Conservation (phyloP, 2,888 invertebrate genomes). For the Leucania comma region DNA sequence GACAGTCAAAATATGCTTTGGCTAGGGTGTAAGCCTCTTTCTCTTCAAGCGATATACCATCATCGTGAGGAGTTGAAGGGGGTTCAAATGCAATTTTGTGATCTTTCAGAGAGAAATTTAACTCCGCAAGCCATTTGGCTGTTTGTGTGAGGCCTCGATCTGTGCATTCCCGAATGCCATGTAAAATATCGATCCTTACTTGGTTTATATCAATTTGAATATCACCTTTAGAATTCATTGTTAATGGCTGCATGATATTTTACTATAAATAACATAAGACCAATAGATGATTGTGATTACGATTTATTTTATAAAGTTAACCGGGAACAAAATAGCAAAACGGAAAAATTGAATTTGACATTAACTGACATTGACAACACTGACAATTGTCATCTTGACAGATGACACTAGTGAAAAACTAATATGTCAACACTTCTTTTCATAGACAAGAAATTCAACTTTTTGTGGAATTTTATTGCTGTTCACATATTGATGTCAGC, state of each 20-base stretch:
- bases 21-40: conserved; percentile 94
- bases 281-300: conserved; percentile 6
- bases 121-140: conserved; percentile 97
- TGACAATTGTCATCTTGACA: no score
- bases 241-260: conserved; percentile 76
- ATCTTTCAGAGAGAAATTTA: conserved; percentile 94
- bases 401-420: no score
- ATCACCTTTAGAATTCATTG: conserved; percentile 81
- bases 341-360: conserved; percentile 35
- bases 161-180: conserved; percentile 92
- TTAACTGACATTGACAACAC: neutral
- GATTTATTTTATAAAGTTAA: conserved; percentile 15
- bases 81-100: conserved; percentile 91
- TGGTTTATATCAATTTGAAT: conserved; percentile 85
- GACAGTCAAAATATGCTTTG: conserved; percentile 96
- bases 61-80: conserved; percentile 78
- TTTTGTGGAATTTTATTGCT: neutral
- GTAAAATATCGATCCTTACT: conserved; percentile 84
- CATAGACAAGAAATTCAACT: neutral
- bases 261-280: conserved; percentile 6
- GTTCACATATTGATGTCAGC: neutral
- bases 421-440: neutral
- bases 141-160: conserved; percentile 95
- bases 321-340: conserved; percentile 27
- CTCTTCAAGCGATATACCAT: conserved; percentile 91